phyloP scores from a whole-genome alignment of 2,797 vertebrate species.

The Onychomys torridus region DNA sequence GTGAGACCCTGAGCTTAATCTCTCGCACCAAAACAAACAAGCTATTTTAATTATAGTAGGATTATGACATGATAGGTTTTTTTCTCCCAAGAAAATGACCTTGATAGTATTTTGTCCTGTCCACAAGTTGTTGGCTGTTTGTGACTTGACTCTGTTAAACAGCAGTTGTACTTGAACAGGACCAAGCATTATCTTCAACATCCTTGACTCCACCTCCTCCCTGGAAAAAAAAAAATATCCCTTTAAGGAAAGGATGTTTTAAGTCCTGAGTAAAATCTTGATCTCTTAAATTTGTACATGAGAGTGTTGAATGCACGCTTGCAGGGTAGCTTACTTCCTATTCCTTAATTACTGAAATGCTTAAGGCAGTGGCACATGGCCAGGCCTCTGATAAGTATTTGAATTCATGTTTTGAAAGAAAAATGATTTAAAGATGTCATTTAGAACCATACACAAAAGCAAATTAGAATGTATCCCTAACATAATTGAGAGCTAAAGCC shows the following conservation, averaged over 20 bases:
- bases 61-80: neutral
- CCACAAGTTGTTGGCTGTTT: neutral
- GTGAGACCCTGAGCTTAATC: neutral
- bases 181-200: no score
- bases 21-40: neutral
- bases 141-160: neutral
- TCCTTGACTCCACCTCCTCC: neutral
- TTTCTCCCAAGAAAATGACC: neutral
- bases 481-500: neutral
- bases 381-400: neutral
- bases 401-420: neutral
- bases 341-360: neutral
- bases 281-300: neutral
- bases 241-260: neutral
- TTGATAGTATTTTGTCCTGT: slow-evolving; percentile 1
- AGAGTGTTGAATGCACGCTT: neutral
- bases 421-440: neutral
- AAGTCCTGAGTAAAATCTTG: neutral
- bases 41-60: neutral
- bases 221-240: neutral
- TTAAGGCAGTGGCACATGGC: neutral
- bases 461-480: neutral
- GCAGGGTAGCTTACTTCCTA: neutral
- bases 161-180: neutral
- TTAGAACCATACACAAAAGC: neutral